A percentile compares a stretch with the other conserved stretches of the same genome.
phyloP scores from a whole-genome alignment of 2,113 vertebrate species.

The Lophius piscatorius region DNA sequence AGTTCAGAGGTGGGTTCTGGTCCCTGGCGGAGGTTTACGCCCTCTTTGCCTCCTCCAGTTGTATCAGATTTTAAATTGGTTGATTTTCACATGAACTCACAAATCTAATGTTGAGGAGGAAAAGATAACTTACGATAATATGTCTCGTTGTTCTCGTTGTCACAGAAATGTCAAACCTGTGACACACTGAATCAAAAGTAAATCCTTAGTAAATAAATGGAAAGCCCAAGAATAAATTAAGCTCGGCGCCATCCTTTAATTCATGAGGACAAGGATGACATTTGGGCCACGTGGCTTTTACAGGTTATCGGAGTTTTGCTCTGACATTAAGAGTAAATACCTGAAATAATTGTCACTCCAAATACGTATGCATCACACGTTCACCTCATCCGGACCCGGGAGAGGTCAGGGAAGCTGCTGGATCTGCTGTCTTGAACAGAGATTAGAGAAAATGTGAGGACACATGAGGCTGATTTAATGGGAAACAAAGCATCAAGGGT shows the following conservation, averaged over 20 bases:
- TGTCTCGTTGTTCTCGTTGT: neutral
- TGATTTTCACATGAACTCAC: too few species aligned
- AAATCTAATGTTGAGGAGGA: too few species aligned
- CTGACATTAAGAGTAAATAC: neutral
- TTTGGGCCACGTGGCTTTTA: neutral
- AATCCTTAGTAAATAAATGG: neutral
- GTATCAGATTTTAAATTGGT: too few species aligned
- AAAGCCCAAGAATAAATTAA: neutral
- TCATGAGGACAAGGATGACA: neutral
- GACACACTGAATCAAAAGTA: neutral
- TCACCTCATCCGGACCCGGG: neutral
- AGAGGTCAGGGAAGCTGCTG: conserved; percentile 38
- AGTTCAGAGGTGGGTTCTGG: too few species aligned
- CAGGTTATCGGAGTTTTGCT: neutral
- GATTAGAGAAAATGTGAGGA: conserved; percentile 41
- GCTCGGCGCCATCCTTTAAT: neutral
- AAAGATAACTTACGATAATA: too few species aligned
- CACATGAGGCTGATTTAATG: conserved; percentile 51
- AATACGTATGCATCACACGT: conserved; percentile 1
- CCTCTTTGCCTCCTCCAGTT: too few species aligned
- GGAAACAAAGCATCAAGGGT: conserved; percentile 52
- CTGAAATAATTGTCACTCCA: neutral
- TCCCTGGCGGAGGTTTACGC: too few species aligned
- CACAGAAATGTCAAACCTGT: neutral
- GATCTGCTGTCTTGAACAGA: conserved; percentile 23